Evolutionary conservation across 2,888 invertebrate genomes (phyloP).

Genomic region (Marronus borbonicus): DNA sequence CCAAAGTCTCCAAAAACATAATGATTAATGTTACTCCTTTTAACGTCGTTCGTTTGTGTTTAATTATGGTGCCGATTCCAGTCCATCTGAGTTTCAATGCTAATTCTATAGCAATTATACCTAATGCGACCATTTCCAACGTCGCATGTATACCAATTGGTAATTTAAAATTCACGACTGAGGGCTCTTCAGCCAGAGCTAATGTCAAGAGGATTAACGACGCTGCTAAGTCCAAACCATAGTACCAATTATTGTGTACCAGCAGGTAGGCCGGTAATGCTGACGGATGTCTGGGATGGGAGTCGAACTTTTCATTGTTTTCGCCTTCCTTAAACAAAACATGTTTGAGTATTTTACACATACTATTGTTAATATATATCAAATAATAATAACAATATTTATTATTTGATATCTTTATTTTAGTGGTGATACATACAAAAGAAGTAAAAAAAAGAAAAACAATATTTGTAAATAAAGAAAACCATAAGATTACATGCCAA

Average conservation of each 20-base stretch:
- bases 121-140: constrained; percentile 83
- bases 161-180: constrained; percentile 80
- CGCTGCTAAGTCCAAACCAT: constrained; percentile 84
- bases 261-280: constrained; percentile 89
- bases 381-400: no score
- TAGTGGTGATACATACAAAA: no score
- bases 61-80: constrained; percentile 86
- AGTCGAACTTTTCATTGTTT: constrained; percentile 93
- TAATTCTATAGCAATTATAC: constrained; percentile 84
- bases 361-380: no score
- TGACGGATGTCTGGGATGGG: constrained; percentile 87
- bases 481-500: no score
- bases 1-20: constrained; percentile 88
- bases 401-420: no score
- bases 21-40: constrained; percentile 85
- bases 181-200: constrained; percentile 87
- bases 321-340: constrained; percentile 81
- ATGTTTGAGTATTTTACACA: background rate
- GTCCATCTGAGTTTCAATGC: constrained; percentile 89
- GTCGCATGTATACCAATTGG: constrained; percentile 87
- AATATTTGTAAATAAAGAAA: no score
- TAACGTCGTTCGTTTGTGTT: constrained; percentile 87
- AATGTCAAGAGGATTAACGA: constrained; percentile 82
- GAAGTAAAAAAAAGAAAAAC: no score
- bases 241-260: constrained; percentile 91